Evolutionary conservation across 2,113 vertebrate species (phyloP), one percentile per base, ranked within the genome.

Genomic region (Takifugu bimaculatus): DNA sequence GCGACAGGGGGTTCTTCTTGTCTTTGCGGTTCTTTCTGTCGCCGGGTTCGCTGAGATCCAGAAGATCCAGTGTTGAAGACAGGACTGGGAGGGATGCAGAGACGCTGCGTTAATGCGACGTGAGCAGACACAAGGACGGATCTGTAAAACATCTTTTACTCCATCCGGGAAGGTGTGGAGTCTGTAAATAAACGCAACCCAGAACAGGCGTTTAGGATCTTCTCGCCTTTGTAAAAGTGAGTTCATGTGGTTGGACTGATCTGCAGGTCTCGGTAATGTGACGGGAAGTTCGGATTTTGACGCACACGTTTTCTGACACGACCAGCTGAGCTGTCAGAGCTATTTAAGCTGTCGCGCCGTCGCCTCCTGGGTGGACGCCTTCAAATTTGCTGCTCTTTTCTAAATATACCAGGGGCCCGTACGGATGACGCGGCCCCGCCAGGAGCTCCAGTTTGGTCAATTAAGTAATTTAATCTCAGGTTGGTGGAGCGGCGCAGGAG

Each of bases 21-120:
- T 87, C 91, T 85, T 94, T 95, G 86, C 88, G 93, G 89, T 92
- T 94, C 64, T 90, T 92, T 84, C 92, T 93, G 68, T 91, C 93
- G 13, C 92, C 89, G 4, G 96, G 96, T 83, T 99, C 96, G 79
- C 94, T 99, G 60, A 99, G 92, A 87, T 99, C 97, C 73, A 99
- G 90, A 77, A 99, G 94, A 88, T 99, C 97, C 89, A 98, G 83
- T 60, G 94, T 94, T 81, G 97, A 88, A 82, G 97, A 96, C 77
- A 99, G 84, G 74, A 98, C 97, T 97, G 74, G 66, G 68, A 78
- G 71, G 65, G 13, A 80, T 53, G 50, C 42, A 43, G 14, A n/a
- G 26, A 25, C 2, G 15, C 12, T 56, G 35, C 35, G 3, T 39
- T 11, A 7, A 39, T 6, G 35, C 35, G 11, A 39, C 35, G 11